Evolutionary conservation across 2,113 vertebrate species (phyloP).

Genomic region (Brachyistius frenatus): DNA sequence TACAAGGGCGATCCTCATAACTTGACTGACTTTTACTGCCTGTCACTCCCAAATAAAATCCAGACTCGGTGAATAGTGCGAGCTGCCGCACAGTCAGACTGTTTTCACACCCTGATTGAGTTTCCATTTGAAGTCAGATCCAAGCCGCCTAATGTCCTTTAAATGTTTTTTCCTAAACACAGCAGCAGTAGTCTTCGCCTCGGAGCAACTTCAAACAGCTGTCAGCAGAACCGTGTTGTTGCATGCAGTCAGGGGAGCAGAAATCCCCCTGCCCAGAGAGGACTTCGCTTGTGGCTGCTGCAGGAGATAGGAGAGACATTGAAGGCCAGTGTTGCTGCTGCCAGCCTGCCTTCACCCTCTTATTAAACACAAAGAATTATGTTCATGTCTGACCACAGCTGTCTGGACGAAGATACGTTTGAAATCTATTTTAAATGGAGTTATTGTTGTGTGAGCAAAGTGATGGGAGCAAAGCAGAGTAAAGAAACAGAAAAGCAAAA

Average conservation of each 20-base stretch:
- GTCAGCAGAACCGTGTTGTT: slow-evolving; percentile 57
- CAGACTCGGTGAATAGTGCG: slow-evolving; percentile 48
- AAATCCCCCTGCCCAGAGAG: slow-evolving; percentile 34
- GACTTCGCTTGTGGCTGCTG: slow-evolving; percentile 36
- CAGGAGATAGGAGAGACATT: slow-evolving; percentile 19
- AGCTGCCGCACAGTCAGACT: slow-evolving; percentile 58
- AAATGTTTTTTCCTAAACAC: slow-evolving; percentile 81
- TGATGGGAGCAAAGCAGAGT: slow-evolving; percentile 3
- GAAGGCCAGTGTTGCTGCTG: slow-evolving; percentile 39
- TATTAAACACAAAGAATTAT: slow-evolving; percentile 31
- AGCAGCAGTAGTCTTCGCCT: slow-evolving; percentile 56
- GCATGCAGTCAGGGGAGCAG: slow-evolving; percentile 46
- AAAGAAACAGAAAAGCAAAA: not conserved
- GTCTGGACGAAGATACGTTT: slow-evolving; percentile 4
- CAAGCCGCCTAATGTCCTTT: slow-evolving; percentile 79
- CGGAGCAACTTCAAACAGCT: slow-evolving; percentile 64
- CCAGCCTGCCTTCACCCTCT: slow-evolving; percentile 16
- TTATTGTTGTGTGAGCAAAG: slow-evolving; percentile 5
- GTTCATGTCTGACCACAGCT: slow-evolving; percentile 22
- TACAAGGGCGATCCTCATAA: slow-evolving; percentile 58
- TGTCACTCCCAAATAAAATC: slow-evolving; percentile 61
- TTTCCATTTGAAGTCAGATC: slow-evolving; percentile 81
- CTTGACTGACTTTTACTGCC: slow-evolving; percentile 54
- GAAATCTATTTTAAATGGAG: slow-evolving; percentile 9
- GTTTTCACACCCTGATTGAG: slow-evolving; percentile 76